Base-by-base conservation (phyloP, 2,797 vertebrate species). In the Amazona finschi region DNA sequence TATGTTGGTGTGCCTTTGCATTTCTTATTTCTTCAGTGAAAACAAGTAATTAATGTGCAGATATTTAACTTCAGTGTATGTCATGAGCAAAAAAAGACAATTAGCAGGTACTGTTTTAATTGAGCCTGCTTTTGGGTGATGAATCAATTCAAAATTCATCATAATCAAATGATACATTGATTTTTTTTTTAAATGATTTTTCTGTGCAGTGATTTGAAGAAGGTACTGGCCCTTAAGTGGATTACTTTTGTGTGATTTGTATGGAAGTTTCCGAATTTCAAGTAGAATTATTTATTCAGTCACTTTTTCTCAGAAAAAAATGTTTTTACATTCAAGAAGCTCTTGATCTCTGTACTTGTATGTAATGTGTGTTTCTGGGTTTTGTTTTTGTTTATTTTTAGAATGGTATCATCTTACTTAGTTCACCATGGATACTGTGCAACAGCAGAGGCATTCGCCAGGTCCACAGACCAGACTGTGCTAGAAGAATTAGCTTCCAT, bases 361-460 rank as follows among this genome's bases (percentile, higher is more conserved):
- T 94, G 83, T 95, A 73, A 76, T 50, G 21, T 87, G 20, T 28
- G 36, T 75, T 91, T 88, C 70, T 87, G 93, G 73, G 83, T 87
- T 95, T 69, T 96, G 77, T 88, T 91, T 94, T 78, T 95, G 78
- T 96, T 95, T 94, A 87, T 97, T 97, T 97, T 97, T 97, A 98
- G 98, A 96, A 98, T 98, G 98, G 98, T 98, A 69, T 98, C 98
- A 72, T 98, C 98, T 96, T 98, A 98, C 61, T 97, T 98, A 96
- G 98, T 98, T 94, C 98, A 98, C 96, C 98, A 98, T 96, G 98
- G 98, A 92, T 98, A 98, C 97, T 98, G 98, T 97, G 98, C 98
- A 93, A 98, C 98, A 96, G 98, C 98, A 92, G 98, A 98, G 97
- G 98, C 98, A 95, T 98, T 98, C 97, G 98, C 98, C 96, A 98